Percentiles rank a stretch among this genome's conserved stretches.
Conservation (phyloP, 1,140 invertebrate genomes). For the Gonioctena quinquepunctata region DNA sequence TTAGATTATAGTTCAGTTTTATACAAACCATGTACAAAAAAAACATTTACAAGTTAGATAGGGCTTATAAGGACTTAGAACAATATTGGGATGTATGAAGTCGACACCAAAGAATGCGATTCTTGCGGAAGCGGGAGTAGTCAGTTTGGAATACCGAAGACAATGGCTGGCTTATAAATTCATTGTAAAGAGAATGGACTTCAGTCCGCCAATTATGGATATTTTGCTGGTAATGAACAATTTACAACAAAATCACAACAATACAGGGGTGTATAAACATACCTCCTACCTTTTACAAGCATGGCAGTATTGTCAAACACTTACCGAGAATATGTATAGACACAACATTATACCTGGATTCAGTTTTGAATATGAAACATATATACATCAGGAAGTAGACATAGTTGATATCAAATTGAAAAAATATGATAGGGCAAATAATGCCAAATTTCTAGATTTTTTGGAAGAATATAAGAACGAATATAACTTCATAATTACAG, state of each 20-base stretch:
- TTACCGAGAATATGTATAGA: background rate
- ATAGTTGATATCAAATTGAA: background rate
- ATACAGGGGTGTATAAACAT: background rate
- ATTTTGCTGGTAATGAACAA: background rate
- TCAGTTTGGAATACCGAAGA: no score
- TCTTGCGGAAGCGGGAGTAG: no score
- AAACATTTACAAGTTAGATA: background rate
- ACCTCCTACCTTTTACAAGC: no score
- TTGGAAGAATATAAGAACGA: no score
- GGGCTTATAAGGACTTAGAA: background rate
- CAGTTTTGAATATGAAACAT: background rate
- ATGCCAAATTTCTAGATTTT: no score
- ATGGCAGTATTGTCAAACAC: no score
- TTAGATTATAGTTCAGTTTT: constrained; percentile 1
- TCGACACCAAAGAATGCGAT: no score
- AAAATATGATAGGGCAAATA: background rate
- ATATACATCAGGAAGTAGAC: background rate
- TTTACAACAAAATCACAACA: background rate
- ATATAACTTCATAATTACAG: no score
- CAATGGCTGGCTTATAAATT: no score
- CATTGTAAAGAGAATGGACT: background rate
- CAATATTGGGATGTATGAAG: background rate
- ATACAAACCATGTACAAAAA: background rate
- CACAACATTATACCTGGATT: background rate
- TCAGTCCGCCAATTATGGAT: background rate